Conservation (phyloP, 2,888 invertebrate species). For the Silvanus unidentatus region DNA sequence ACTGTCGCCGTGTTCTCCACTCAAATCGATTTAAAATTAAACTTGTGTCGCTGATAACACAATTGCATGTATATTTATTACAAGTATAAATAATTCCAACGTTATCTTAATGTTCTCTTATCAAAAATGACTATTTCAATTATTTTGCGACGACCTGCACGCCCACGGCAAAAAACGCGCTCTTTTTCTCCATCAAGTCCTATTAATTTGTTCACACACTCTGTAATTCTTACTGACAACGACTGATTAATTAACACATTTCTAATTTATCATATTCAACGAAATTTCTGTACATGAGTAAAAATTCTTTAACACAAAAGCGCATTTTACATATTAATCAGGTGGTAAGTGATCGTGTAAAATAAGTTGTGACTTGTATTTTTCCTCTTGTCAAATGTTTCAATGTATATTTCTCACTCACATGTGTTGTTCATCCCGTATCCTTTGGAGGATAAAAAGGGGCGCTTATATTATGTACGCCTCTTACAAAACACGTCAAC, state of each 20-base stretch:
- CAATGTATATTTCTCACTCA: too few relatives aligned
- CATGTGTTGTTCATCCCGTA: too few relatives aligned
- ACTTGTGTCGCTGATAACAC: slow-evolving; percentile 43
- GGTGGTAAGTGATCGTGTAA: too few relatives aligned
- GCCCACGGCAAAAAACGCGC: slow-evolving; percentile 23
- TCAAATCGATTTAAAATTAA: slow-evolving; percentile 48
- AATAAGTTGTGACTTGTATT: too few relatives aligned
- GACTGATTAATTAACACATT: too few relatives aligned
- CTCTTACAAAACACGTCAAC: slow-evolving; percentile 26
- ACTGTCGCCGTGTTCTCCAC: slow-evolving; percentile 38
- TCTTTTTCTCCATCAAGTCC: slow-evolving; percentile 17
- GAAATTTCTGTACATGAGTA: too few relatives aligned
- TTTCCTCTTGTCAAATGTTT: too few relatives aligned
- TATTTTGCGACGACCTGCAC: slow-evolving; percentile 42
- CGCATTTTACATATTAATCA: too few relatives aligned
- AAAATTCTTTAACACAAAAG: too few relatives aligned
- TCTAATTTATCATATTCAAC: too few relatives aligned
- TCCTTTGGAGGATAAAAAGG: slow-evolving; percentile 16
- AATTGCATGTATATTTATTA: slow-evolving; percentile 29
- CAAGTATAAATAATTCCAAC: slow-evolving; percentile 21
- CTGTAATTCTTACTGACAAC: too few relatives aligned
- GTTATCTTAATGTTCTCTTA: slow-evolving; percentile 44
- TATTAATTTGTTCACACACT: too few relatives aligned
- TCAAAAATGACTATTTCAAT: slow-evolving; percentile 41
- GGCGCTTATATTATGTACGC: slow-evolving; percentile 12